Base-by-base conservation (phyloP, 2,113 vertebrate genomes). In the Mastomys natalensis region DNA sequence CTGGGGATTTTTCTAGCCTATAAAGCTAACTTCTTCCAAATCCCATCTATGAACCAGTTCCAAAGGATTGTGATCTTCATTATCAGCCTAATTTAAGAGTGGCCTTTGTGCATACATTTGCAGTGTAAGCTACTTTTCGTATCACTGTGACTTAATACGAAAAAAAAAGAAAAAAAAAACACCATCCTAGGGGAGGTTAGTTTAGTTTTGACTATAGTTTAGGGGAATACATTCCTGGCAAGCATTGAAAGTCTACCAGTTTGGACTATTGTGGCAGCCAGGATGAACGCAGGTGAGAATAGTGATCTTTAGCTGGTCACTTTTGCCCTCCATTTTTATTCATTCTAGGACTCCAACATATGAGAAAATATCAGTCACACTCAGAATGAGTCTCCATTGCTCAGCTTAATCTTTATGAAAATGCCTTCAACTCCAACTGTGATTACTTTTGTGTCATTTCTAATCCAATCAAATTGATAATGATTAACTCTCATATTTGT, bases 391-490 rank as follows among this genome's bases (percentile, higher is more conserved):
- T 53, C 11, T 31, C 37, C 3, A 8, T 3, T 72, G 5, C 12
- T 17, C 34, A 53, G 4, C 8, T 22, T 3, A 51, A 15, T 34
- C 22, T 16, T 9, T 7, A 2, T 31, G 29, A 11, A 68, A 86
- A 37, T 19, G 17, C n/a, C 15, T 7, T 15, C 3, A n/a, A 34
- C 29, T 48, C n/a, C 43, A 60, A 64, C 40, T 34, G 4, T 34
- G 10, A 13, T 45, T 10, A n/a, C n/a, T n/a, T 6, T 21, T 70
- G 19, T 0, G 0, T 45, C 15, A 45, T 22, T 66, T 19, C 26
- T 31, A 66, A n/a, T 70, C 6, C 45, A 51, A 3, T 24, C 10
- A 6, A 68, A 1, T 87, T 68, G 29, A 34, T 62, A 48, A 48
- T 86, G 19, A 68, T 68, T 22, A 51, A 24, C 17, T 3, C 1